These are phyloP conservation scores for Cryptoprocta ferox DNA, from an alignment of 2,797 vertebrate species.

Conservation along the genomic window DNA sequence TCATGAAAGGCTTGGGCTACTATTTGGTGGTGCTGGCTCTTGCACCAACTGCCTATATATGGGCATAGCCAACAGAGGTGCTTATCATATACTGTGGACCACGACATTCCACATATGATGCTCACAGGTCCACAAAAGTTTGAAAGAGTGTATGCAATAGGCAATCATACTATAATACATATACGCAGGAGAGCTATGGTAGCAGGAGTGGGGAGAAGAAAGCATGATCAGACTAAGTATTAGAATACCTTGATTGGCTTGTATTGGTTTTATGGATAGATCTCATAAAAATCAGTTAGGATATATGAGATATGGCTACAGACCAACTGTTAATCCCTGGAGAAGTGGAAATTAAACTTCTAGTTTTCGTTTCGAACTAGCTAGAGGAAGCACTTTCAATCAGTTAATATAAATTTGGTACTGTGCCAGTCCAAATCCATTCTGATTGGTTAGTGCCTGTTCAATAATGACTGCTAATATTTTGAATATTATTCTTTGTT, in stretches of 20 bases:
- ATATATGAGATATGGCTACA: not conserved
- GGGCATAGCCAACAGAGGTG: not conserved
- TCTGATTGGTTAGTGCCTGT: not conserved
- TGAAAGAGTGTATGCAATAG: not conserved
- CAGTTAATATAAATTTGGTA: not conserved
- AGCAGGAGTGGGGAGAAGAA: not conserved
- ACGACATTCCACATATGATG: not conserved
- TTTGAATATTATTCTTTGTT: not conserved
- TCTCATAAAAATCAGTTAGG: constrained; percentile 6
- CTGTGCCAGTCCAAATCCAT: not conserved
- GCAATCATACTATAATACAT: not conserved
- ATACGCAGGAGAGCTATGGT: not conserved
- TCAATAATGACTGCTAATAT: not conserved
- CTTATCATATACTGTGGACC: not conserved
- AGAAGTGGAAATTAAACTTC: not conserved
- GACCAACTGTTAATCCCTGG: not conserved
- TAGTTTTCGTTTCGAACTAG: constrained; percentile 47
- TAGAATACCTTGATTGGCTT: not conserved
- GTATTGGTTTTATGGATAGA: constrained; percentile 9
- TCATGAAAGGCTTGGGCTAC: not conserved
- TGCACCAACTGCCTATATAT: not conserved
- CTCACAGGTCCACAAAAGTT: not conserved
- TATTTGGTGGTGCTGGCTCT: not conserved
- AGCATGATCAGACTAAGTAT: not conserved
- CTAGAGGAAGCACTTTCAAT: not conserved